Base-by-base conservation (phyloP, 2,113 vertebrate species). In the Euleptes europaea region DNA sequence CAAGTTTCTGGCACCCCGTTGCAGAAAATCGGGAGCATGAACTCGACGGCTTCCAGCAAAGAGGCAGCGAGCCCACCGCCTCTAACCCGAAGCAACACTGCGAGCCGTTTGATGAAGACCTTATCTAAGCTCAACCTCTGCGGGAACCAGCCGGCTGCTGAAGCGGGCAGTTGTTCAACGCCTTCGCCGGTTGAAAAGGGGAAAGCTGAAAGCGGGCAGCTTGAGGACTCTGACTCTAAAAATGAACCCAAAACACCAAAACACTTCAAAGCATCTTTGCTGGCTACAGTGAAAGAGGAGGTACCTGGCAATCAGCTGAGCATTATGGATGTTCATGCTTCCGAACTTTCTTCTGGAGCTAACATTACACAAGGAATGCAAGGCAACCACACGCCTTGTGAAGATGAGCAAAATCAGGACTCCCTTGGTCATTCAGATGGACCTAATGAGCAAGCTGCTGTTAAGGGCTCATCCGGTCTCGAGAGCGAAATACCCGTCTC, bases 1-100 rank as follows among this genome's bases (percentile, higher is more conserved):
- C 98, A 99, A 92, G 98, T 99, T 38, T 98, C 98, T 66, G 98
- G 98, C 80, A 97, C 97, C 66, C 97, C 98, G 10, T 88, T 98
- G 86, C 96, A 98, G 86, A 97, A 94, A 94, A 98, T 99, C 84
- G 97, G 96, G 91, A 97, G 92, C 72, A 85, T 94, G 74, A 95
- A 95, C 71, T 96, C 96, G 47, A 88, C 92, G 81, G 88, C 95
- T 93, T 95, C 95, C 87, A 94, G 85, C 90, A 97, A 96, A 51
- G 95, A 90, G 15, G 92, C 95, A 51, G 91, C 90, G 17, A 94
- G 95, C 31, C 95, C 95, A 42, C 89, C 97, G 5, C 93, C 96
- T 81, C 77, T 97, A 51, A 97, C 93, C 86, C 97, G 93, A 92
- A 97, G 96, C 86, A 98, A 99, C 40, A 97, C 94, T 28, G 98